Evolutionary conservation across 2,888 invertebrate genomes (phyloP), one percentile per base, ranked within the genome.

Genomic region (Steromphala cineraria): DNA sequence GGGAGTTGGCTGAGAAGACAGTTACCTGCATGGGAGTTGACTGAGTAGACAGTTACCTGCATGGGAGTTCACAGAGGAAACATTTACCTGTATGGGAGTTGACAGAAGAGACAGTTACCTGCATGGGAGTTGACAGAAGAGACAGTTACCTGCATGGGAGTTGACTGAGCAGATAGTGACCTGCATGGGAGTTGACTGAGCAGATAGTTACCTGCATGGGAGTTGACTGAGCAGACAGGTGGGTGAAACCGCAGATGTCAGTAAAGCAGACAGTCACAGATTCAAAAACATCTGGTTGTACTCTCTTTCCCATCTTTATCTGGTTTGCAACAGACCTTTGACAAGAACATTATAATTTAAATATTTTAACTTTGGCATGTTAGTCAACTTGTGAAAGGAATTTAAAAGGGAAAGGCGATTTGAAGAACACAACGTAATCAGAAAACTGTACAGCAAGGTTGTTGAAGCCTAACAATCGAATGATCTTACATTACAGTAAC

Each of bases 251-350:
- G 76, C 83, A 83, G 40, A 87, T 98, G 92, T 98, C 98, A 91
- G 97, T 97, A 94, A 98, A 98, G 94, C 97, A 98, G 87, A 98
- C 97, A 0, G 98, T 98, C 79, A 98, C 97, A 84, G 96, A 96
- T 91, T 97, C 97, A 93, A 97, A 98, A 91, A 96, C 96, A 93
- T 98, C 98, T 0, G 98, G 97, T 93, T 97, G 95, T 5, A 98
- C 98, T 92, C 96, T 96, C 86, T 96, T 95, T 0, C 98, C 98
- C 84, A 96, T 95, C 93, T 97, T 97, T 85, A 98, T 93, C 91
- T 97, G 97, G 84, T 97, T 97, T 0, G 98, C 98, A 19, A 98
- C 86, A 53, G 81, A 81, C 74, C 85, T 87, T 78, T 19, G 78
- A 67, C 17, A 28, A 71, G 8, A 2, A 62, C 28, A 24, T 56